Conservation (phyloP, 2,113 vertebrate species). For the Micromys minutus region DNA sequence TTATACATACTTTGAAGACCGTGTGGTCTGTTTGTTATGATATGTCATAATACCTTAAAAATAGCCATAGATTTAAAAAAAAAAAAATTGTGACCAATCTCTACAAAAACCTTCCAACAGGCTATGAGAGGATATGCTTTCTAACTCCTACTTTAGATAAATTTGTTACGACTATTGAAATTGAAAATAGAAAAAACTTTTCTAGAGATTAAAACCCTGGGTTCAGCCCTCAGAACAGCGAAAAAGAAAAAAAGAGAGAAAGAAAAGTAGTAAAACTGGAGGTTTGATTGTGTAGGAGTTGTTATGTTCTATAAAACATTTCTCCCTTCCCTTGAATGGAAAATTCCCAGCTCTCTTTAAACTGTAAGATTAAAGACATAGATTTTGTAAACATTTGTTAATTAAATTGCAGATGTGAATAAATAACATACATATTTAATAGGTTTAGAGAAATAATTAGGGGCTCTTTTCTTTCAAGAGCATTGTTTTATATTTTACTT, state of each 20-base stretch:
- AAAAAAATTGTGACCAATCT: neutral
- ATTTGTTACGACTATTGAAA: conserved; percentile 5
- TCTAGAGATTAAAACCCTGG: neutral
- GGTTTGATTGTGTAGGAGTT: neutral
- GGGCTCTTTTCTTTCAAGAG: conserved; percentile 19
- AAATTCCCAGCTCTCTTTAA: conserved; percentile 47
- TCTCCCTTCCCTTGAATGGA: neutral
- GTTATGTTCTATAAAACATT: neutral
- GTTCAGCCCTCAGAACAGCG: neutral
- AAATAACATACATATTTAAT: neutral
- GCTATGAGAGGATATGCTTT: neutral
- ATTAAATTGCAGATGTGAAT: conserved; percentile 38
- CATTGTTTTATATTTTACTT: neutral
- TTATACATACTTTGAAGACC: neutral
- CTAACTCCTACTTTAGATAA: neutral
- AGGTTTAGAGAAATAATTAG: neutral
- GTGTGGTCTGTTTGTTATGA: neutral
- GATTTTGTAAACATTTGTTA: conserved; percentile 9
- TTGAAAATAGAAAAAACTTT: conserved; percentile 27
- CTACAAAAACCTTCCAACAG: neutral
- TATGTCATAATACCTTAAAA: neutral
- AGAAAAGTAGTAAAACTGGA: neutral
- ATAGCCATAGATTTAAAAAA: neutral
- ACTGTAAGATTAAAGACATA: conserved; percentile 34
- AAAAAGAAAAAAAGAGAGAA: neutral